Base-by-base conservation (phyloP, 2,888 invertebrate genomes). In the Campoplex nolae region DNA sequence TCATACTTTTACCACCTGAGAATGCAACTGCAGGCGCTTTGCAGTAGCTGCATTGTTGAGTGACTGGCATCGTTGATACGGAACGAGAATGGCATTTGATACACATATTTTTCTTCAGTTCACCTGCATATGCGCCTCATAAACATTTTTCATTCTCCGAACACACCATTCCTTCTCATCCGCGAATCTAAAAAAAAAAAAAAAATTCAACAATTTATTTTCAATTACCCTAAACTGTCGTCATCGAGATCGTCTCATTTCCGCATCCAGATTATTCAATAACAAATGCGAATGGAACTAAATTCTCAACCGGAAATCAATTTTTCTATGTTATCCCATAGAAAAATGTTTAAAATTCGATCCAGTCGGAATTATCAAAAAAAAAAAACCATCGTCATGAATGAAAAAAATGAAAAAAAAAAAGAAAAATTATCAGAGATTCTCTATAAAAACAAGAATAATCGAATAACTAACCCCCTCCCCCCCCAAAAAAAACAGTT, bases 51-150 rank as follows among this genome's bases (percentile, higher is more conserved):
- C 83, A 86, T 83, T 35, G 79, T 86, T 75, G 71, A 51, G 67
- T 86, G 86, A 86, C 83, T 83, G 80, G 83, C 80, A 86, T 76
- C 83, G 73, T 80, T 83, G 71, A n/a, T 58, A 83, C 73, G 83
- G 79, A 80, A 86, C 80, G 83, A 51, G 77, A 76, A 62, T 38
- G 86, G 32, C 83, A 83, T 76, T 83, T 76, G 78, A 71, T 70
- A 83, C 71, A 38, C 38, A 48, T 62, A 18, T n/a, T 48, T 48
- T 48, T 23, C 48, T 56, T 38, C 35, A 7, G 16, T 38, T 38
- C 54, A 35, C 35, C 42, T 38, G 68, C 38, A 67, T 6, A 13
- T 35, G 3, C 38, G 38, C 38, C 4, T 38, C 38, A 54, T 8
- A 73, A 54, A 51, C 18, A 35, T 54, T 23, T 70, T 32, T n/a